Evolutionary conservation across 1,140 invertebrate genomes (phyloP).

Genomic region (Rhopalosiphum padi): DNA sequence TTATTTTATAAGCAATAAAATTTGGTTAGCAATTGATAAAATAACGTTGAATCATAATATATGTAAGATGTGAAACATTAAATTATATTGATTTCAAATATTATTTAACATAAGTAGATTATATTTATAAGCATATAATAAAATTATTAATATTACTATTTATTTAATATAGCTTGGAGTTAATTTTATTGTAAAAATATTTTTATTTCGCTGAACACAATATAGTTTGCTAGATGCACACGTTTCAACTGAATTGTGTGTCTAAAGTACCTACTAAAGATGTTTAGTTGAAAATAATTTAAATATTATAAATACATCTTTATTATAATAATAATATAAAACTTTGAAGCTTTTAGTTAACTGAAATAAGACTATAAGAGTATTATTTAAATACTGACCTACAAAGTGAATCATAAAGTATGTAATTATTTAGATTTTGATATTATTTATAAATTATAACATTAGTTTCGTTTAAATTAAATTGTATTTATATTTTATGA

Average conservation of each 20-base stretch:
- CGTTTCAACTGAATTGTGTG: not conserved
- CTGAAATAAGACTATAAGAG: not conserved
- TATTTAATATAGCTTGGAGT: not conserved
- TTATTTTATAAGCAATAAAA: not conserved
- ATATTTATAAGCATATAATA: not conserved
- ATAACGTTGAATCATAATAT: not conserved
- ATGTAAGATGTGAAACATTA: not conserved
- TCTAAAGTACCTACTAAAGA: not conserved
- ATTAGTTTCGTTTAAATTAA: not conserved
- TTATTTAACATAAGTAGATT: not conserved
- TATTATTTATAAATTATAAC: slow-evolving; percentile 24
- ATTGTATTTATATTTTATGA: not conserved
- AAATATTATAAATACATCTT: not conserved
- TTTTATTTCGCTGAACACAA: not conserved
- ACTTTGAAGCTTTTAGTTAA: not conserved
- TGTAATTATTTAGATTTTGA: not conserved
- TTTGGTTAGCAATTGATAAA: not conserved
- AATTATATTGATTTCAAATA: not conserved
- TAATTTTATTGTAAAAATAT: not conserved
- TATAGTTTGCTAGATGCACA: not conserved
- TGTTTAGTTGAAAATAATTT: not conserved
- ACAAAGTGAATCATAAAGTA: not conserved
- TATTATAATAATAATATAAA: slow-evolving; percentile 6
- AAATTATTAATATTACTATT: not conserved
- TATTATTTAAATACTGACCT: not conserved